Percentiles rank a stretch among this genome's conserved stretches.
Conservation (phyloP, 53 echinoderm and acorn worm genomes). For the Crossaster papposus region DNA sequence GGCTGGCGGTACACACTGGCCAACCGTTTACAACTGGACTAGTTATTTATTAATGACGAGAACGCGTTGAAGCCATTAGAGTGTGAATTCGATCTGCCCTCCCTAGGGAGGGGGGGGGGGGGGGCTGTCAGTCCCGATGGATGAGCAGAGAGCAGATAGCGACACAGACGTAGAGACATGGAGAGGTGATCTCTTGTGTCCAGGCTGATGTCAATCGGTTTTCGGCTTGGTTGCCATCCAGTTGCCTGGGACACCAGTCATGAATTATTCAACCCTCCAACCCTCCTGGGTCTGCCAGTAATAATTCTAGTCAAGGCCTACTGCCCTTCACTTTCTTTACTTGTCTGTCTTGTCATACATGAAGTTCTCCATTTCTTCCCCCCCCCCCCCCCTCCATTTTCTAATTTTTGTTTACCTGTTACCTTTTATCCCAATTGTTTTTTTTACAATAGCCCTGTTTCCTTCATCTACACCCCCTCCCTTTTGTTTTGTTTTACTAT, state of each 20-base stretch:
- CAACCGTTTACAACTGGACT: background rate
- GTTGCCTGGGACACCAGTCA: background rate
- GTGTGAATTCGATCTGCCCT: slow-evolving; percentile 32
- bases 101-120: too few species aligned
- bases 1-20: background rate
- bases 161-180: background rate
- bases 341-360: background rate
- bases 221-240: background rate
- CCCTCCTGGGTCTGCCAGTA: background rate
- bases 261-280: background rate
- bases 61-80: slow-evolving; percentile 31
- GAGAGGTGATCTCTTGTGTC: background rate
- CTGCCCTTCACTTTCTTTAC: background rate
- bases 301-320: background rate
- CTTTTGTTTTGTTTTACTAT: background rate
- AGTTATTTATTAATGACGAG: slow-evolving; percentile 11
- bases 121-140: slow-evolving; percentile 5
- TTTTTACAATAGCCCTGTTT: too few species aligned
- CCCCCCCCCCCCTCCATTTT: background rate
- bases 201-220: background rate
- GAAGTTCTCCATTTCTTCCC: background rate
- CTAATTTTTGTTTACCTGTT: background rate
- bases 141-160: background rate
- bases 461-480: background rate
- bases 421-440: too few species aligned